Evolutionary conservation across 1,140 invertebrate species (phyloP).

Genomic region (Hermetia illucens): DNA sequence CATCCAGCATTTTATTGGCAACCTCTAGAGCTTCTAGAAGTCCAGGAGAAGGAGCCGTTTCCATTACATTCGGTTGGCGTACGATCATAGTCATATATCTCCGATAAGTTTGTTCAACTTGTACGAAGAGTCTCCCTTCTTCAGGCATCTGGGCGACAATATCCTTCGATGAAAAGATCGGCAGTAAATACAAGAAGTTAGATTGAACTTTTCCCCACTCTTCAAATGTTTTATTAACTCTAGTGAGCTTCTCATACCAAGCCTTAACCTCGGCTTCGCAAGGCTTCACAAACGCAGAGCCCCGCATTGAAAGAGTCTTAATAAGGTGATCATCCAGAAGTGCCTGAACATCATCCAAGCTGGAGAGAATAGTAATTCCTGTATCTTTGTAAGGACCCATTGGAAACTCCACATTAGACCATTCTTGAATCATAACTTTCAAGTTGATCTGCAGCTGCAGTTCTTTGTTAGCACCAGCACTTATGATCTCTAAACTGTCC

Average conservation of each 20-base stretch:
- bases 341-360: conserved; percentile 73
- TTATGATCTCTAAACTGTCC: conserved; percentile 72
- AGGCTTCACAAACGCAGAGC: conserved; percentile 83
- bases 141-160: conserved; percentile 88
- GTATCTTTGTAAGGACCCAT: conserved; percentile 64
- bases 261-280: conserved; percentile 63
- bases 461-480: conserved; percentile 81
- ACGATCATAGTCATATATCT: conserved; percentile 59
- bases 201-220: conserved; percentile 80
- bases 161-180: conserved; percentile 87
- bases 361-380: conserved; percentile 59
- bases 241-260: conserved; percentile 68
- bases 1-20: conserved; percentile 60
- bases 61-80: conserved; percentile 58
- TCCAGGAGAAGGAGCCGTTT: conserved; percentile 52
- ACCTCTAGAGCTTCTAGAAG: conserved; percentile 61
- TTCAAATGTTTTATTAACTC: conserved; percentile 67
- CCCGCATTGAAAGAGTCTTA: conserved; percentile 77
- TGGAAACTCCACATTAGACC: conserved; percentile 62
- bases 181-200: conserved; percentile 83
- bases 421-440: conserved; percentile 72
- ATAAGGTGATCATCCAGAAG: conserved; percentile 80
- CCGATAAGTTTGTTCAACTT: conserved; percentile 64
- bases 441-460: conserved; percentile 62
- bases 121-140: conserved; percentile 63